Base-by-base conservation (phyloP, 2,888 invertebrate species). In the Melanophora roralis region DNA sequence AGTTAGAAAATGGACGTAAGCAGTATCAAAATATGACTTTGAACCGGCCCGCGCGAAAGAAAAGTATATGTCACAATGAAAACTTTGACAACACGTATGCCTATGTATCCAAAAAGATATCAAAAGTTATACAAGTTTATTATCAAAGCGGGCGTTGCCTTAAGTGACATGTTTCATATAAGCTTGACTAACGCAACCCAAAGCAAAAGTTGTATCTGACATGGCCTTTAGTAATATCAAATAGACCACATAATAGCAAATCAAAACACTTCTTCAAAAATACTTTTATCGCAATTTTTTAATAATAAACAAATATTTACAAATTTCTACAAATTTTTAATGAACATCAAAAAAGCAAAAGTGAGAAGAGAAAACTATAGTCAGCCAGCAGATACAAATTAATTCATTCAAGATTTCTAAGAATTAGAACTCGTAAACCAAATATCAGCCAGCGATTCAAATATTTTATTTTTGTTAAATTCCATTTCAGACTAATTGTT, bases 401-500 rank as follows among this genome's bases (percentile, higher is more conserved):
- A 55, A 67, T 69, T 64, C 62, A 64, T 67, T 72, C 36, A 72
- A 49, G 34, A 53, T 8, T 80, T 80, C 80, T 14, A 3, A 64
- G 80, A 76, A 80, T 47, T 45, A 9, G 27, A 75, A 32, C 34
- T 57, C 55, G 27, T 76, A 45, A 69, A 62, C 72, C 14, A 72
- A 69, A 60, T 76, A 55, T 60, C 51, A 43, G 32, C 27, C 34
- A 40, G 74, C 49, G 38, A 59, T 36, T 53, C 6, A 74, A 69
- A 55, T 65, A 49, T 67, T 64, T 43, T 55, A 1, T 60, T 49
- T 27, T 45, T 45, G 53, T 34, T 60, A 23, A 40, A 64, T 69
- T 53, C 59, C 69, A 60, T 67, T 74, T 74, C 67, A 84, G 83
- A 84, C 84, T 83, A 83, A 80, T 86, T 87, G 85, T 87, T 85